phyloP scores from a whole-genome alignment of 2,888 invertebrate species.

The Drosophila meridiana region DNA sequence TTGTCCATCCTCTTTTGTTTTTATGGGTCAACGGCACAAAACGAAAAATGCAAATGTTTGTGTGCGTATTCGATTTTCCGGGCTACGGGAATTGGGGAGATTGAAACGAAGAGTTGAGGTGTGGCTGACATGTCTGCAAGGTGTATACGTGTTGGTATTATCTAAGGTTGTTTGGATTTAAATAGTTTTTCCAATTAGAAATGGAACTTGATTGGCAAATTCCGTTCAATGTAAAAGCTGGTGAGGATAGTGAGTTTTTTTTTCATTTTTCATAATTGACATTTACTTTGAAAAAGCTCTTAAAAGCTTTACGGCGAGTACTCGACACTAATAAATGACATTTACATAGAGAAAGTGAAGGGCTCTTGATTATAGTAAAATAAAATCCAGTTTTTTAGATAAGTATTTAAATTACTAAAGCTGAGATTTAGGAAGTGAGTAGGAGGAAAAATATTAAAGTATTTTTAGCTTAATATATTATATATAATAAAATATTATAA shows the following conservation, averaged over 20 bases:
- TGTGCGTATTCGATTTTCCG: slow-evolving; percentile 19
- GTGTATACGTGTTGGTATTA: slow-evolving; percentile 50
- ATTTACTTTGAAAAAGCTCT: slow-evolving; percentile 4
- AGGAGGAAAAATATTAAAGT: neutral
- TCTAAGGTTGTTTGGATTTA: slow-evolving; percentile 46
- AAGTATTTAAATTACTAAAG: neutral
- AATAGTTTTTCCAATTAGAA: slow-evolving; percentile 53
- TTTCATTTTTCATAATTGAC: neutral
- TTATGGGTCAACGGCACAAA: slow-evolving; percentile 73
- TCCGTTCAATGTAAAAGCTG: slow-evolving; percentile 17
- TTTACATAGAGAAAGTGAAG: neutral
- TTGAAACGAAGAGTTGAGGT: neutral
- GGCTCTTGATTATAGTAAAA: neutral
- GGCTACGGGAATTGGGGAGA: neutral
- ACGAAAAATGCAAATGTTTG: slow-evolving; percentile 54
- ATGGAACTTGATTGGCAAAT: slow-evolving; percentile 35
- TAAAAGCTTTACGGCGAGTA: neutral
- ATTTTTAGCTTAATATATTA: neutral
- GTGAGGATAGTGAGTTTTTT: neutral
- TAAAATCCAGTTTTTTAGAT: neutral
- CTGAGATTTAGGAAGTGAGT: neutral
- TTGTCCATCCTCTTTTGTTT: slow-evolving; percentile 42
- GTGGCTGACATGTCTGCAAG: slow-evolving; percentile 34
- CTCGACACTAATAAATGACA: neutral
- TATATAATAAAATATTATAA: too few species aligned